Conservation (phyloP, 2,888 invertebrate species). For the Malthinus flaveolus region DNA sequence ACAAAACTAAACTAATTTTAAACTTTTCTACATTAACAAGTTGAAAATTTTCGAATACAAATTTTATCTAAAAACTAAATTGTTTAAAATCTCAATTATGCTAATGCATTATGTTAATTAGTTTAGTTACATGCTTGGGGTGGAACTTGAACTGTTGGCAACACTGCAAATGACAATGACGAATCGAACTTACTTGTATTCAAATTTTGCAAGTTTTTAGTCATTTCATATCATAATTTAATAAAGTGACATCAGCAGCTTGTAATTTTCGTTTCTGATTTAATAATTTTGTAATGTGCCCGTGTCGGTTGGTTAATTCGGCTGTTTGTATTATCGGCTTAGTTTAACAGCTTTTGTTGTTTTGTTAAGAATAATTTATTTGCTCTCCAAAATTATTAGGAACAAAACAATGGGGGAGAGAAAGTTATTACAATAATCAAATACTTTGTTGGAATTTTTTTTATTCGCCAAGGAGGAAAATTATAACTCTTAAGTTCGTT, state of each 20-base stretch:
- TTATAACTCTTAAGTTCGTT: too few relatives aligned
- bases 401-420: too few relatives aligned
- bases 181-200: conserved; percentile 35
- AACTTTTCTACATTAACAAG: conserved; percentile 1
- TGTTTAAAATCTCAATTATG: conserved; percentile 35
- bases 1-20: too few relatives aligned
- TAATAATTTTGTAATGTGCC: conserved; percentile 9
- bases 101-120: conserved; percentile 42
- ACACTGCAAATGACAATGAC: conserved; percentile 41
- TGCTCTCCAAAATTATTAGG: too few relatives aligned
- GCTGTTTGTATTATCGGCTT: conserved; percentile 8
- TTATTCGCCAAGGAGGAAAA: too few relatives aligned
- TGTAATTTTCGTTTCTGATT: conserved; percentile 31
- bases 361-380: too few relatives aligned
- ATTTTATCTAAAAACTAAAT: conserved; percentile 21
- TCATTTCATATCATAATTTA: conserved; percentile 36
- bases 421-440: too few relatives aligned
- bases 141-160: conserved; percentile 37
- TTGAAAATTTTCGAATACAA: conserved; percentile 16
- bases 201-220: conserved; percentile 39
- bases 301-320: not conserved
- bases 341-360: not conserved
- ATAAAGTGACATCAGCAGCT: conserved; percentile 35
- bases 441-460: too few relatives aligned
- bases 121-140: conserved; percentile 39